These are phyloP conservation scores for Melanotaenia parkinsoni DNA, from an alignment of 2,797 vertebrate genomes.

Conservation along the genomic window DNA sequence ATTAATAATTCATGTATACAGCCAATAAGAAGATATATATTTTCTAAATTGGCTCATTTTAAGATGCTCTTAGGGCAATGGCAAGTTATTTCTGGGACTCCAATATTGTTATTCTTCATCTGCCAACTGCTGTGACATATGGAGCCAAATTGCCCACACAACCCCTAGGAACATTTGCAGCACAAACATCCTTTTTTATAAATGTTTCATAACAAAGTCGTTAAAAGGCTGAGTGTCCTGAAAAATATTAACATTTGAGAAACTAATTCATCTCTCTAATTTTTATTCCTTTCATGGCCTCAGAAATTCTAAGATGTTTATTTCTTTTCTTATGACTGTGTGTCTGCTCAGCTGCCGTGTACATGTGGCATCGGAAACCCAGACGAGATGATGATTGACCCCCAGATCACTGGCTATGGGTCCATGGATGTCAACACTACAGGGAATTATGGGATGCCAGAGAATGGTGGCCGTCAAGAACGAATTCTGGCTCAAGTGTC, in stretches of 20 bases:
- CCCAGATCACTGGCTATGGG: conserved; percentile 87
- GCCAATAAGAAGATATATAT: conserved; percentile 56
- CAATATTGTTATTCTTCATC: conserved; percentile 61
- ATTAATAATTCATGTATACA: conserved; percentile 37
- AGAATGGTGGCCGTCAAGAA: conserved; percentile 87
- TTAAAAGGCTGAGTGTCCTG: conserved; percentile 35
- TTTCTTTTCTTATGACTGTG: conserved; percentile 4
- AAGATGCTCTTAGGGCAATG: conserved; percentile 44
- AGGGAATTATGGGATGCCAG: conserved; percentile 90
- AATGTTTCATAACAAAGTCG: conserved; percentile 60
- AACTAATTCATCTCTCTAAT: conserved; percentile 2
- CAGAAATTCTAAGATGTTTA: background rate
- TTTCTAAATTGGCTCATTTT: conserved; percentile 55
- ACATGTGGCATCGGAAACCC: conserved; percentile 90
- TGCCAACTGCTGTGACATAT: conserved; percentile 78
- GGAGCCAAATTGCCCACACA: conserved; percentile 72
- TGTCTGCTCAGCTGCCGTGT: conserved; percentile 84
- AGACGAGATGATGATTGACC: conserved; percentile 90
- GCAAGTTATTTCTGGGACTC: conserved; percentile 65
- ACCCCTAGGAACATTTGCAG: conserved; percentile 62
- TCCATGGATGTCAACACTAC: conserved; percentile 90
- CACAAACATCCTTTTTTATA: conserved; percentile 57
- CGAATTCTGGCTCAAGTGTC: conserved; percentile 91
- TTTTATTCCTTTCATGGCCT: background rate
- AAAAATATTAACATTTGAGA: conserved; percentile 27